These are phyloP conservation scores for Zingel zingel DNA, from an alignment of 2,113 vertebrate genomes.

Conservation along the genomic window DNA sequence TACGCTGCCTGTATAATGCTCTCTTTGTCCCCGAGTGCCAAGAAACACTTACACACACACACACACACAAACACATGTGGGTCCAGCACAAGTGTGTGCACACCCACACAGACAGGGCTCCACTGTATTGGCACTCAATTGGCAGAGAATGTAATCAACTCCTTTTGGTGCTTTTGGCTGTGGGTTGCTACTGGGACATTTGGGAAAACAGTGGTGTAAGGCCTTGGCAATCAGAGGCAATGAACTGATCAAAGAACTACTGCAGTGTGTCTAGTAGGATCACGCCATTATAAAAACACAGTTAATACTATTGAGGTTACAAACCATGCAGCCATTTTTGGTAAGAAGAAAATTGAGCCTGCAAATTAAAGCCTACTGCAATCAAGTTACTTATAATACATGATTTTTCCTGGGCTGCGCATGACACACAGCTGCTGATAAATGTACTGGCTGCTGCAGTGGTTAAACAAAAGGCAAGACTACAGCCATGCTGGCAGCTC, in stretches of 20 bases:
- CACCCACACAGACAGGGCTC: slow-evolving; percentile 52
- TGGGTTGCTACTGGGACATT: slow-evolving; percentile 19
- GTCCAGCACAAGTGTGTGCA: slow-evolving; percentile 9
- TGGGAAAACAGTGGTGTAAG: slow-evolving; percentile 7
- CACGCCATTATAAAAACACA: background rate
- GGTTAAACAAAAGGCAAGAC: background rate
- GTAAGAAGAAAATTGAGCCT: background rate
- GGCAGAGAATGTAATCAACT: slow-evolving; percentile 72
- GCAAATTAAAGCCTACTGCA: background rate
- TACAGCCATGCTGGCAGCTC: background rate
- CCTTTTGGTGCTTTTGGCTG: slow-evolving; percentile 49
- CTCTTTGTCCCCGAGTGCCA: slow-evolving; percentile 72
- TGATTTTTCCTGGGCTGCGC: background rate
- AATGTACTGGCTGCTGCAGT: background rate
- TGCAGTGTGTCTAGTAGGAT: background rate
- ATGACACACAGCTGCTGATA: background rate
- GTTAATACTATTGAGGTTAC: background rate
- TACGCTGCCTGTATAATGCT: slow-evolving; percentile 70
- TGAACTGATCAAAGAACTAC: background rate
- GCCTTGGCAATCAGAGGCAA: background rate
- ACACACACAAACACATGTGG: slow-evolving; percentile 31
- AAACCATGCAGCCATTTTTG: background rate
- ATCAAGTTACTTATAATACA: background rate
- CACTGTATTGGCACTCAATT: slow-evolving; percentile 77
- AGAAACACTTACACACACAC: background rate